These are phyloP conservation scores for Leptinotarsa juncta DNA, from an alignment of 2,888 invertebrate genomes.

Conservation along the genomic window DNA sequence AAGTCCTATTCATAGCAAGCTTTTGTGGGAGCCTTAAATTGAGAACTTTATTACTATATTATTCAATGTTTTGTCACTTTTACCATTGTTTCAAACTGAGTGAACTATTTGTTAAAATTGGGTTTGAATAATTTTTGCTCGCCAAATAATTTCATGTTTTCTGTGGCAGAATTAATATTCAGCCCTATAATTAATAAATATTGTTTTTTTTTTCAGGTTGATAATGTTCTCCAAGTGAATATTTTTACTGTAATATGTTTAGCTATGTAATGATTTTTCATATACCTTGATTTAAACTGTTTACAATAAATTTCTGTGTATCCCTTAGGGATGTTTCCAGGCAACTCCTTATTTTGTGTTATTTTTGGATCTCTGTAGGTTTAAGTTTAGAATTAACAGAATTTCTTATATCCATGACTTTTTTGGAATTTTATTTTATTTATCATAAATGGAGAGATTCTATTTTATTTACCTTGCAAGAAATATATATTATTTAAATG, in stretches of 20 bases:
- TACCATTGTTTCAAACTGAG: too few species aligned
- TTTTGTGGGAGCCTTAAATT: too few species aligned
- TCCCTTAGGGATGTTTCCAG: conserved; percentile 44
- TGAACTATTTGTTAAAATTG: too few species aligned
- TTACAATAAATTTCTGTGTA: conserved; percentile 43
- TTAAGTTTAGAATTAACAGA: conserved; percentile 39
- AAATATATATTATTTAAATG: conserved; percentile 17
- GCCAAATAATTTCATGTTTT: not conserved
- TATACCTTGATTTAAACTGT: conserved; percentile 38
- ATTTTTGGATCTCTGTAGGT: conserved; percentile 51
- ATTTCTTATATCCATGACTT: conserved; percentile 43
- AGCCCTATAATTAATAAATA: not conserved
- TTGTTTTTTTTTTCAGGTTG: conserved; percentile 71
- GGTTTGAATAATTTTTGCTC: too few species aligned
- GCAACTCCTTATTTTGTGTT: conserved; percentile 41
- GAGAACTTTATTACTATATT: too few species aligned
- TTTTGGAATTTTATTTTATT: conserved; percentile 21
- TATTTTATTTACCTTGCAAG: conserved; percentile 21
- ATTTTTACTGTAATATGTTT: conserved; percentile 32
- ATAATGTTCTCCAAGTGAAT: conserved; percentile 77
- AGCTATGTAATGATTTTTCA: conserved; percentile 37
- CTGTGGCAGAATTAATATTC: not conserved
- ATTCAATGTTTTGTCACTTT: too few species aligned
- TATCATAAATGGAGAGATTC: conserved; percentile 17
- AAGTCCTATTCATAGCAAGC: too few species aligned